A percentile compares a stretch with the other conserved stretches of the same genome.
Conservation (phyloP, 2,797 vertebrate genomes). For the Cephalopachus bancanus region DNA sequence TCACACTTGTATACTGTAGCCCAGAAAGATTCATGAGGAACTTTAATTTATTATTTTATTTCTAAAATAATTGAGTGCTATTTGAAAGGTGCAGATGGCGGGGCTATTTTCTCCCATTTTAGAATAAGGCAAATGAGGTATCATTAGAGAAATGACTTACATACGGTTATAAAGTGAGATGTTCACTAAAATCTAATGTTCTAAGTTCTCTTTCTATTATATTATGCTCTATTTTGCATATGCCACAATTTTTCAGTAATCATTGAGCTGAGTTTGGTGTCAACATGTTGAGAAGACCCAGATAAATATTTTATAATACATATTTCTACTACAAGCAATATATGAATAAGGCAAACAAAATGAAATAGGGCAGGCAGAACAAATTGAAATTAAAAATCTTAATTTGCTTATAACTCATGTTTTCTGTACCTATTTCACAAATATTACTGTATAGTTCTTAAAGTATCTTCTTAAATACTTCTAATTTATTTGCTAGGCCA, state of each 20-base stretch:
- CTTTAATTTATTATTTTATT: background rate
- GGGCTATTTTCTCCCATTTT: background rate
- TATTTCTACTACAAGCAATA: background rate
- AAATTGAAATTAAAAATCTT: background rate
- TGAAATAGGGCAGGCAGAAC: background rate
- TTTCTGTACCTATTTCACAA: background rate
- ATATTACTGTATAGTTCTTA: background rate
- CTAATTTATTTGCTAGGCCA: background rate
- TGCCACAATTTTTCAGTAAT: background rate
- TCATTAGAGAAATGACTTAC: background rate
- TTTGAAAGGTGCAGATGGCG: background rate
- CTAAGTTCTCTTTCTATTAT: background rate
- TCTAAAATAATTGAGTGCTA: background rate
- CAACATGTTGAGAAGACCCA: background rate
- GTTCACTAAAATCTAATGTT: background rate
- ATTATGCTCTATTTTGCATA: background rate
- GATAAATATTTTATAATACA: background rate
- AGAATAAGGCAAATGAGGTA: background rate
- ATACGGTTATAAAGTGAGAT: background rate
- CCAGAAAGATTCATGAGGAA: background rate
- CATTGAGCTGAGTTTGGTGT: background rate
- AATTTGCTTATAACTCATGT: background rate
- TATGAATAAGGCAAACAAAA: background rate
- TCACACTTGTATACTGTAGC: background rate
- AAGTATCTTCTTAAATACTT: background rate